A percentile compares a stretch with the other conserved stretches of the same genome.
phyloP scores from a whole-genome alignment of 2,113 vertebrate species.

The Paramormyrops kingsleyae region DNA sequence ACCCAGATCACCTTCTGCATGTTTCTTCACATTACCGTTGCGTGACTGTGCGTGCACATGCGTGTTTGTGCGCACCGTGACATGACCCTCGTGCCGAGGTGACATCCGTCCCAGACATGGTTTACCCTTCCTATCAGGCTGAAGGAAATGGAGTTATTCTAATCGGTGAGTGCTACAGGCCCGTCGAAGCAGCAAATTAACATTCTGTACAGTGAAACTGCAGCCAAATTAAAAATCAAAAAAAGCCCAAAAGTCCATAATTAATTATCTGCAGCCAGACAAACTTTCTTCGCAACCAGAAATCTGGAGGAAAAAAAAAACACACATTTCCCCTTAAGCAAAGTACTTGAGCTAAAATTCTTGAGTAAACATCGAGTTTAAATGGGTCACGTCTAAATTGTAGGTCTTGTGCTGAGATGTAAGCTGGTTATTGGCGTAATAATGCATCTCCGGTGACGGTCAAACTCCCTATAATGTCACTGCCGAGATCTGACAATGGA shows the following conservation, averaged over 20 bases:
- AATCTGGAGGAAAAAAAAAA: no score
- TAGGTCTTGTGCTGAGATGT: background rate
- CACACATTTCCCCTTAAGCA: background rate
- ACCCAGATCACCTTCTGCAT: background rate
- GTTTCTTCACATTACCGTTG: background rate
- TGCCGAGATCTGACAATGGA: background rate
- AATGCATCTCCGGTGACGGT: background rate
- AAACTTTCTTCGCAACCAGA: background rate
- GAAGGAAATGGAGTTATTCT: background rate
- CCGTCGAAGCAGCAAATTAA: background rate
- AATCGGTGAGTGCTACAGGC: background rate
- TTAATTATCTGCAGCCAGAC: background rate
- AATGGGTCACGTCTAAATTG: background rate
- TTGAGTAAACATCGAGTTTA: background rate
- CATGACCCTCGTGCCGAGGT: background rate
- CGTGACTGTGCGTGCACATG: background rate
- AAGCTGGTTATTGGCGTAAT: background rate
- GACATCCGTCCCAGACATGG: background rate
- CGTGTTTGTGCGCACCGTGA: background rate
- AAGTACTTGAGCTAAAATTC: background rate
- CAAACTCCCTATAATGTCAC: background rate
- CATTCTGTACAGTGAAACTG: background rate
- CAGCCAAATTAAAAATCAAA: background rate
- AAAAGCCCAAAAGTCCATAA: background rate
- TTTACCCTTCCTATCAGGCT: background rate